A percentile compares a stretch with the other conserved stretches of the same genome.
These are phyloP conservation scores for Eurystomus glaucurus DNA, from an alignment of 2,797 vertebrate species.

Conservation along the genomic window DNA sequence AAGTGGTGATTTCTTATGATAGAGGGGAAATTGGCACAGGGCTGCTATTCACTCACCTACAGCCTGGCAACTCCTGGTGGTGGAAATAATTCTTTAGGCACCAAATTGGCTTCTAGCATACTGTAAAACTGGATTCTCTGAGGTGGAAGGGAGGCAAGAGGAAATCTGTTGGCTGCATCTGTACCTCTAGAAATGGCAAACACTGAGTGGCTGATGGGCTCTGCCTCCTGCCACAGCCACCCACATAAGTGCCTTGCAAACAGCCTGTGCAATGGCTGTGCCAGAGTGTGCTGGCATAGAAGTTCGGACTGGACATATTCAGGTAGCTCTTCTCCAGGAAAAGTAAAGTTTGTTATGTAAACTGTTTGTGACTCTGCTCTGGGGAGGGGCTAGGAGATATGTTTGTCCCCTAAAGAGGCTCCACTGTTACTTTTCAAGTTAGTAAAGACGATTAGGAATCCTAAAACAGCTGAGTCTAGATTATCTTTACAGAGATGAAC, in stretches of 20 bases:
- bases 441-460: background rate
- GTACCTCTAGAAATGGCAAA: background rate
- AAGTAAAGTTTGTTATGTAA: background rate
- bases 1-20: constrained; percentile 64
- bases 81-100: constrained; percentile 61
- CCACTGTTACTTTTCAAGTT: background rate
- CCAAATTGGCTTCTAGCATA: background rate
- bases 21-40: constrained; percentile 49
- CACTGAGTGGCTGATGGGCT: background rate
- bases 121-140: background rate
- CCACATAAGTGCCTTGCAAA: accelerated
- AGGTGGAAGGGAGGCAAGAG: background rate
- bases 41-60: constrained; percentile 42
- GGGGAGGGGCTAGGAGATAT: background rate
- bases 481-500: background rate
- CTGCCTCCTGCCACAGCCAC: background rate
- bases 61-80: constrained; percentile 43
- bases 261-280: background rate
- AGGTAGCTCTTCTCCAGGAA: background rate
- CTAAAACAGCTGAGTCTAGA: background rate
- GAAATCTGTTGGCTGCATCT: background rate
- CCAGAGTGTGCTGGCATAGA: background rate
- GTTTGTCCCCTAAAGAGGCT: background rate
- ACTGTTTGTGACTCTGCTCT: background rate
- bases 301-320: background rate